Evolutionary conservation across 2,888 invertebrate genomes (phyloP).

Genomic region (Morpho achilles): DNA sequence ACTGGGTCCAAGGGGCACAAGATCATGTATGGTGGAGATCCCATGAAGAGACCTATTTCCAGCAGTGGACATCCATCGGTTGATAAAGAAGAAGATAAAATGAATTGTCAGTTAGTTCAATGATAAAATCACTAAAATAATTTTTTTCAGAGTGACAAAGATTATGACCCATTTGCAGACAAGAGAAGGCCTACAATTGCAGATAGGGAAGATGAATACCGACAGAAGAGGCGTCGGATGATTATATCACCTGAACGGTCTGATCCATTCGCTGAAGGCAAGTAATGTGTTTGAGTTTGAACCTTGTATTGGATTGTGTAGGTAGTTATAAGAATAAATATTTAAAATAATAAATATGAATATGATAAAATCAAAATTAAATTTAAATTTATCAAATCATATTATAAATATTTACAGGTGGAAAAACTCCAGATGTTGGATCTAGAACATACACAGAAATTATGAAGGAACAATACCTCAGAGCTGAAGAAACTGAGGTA

Average conservation of each 20-base stretch:
- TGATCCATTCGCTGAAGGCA: constrained; percentile 99
- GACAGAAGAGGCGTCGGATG: constrained; percentile 91
- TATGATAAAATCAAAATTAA: too few relatives aligned
- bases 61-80: too few relatives aligned
- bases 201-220: constrained; percentile 98
- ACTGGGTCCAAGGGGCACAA: too few relatives aligned
- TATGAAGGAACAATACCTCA: constrained; percentile 96
- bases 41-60: too few relatives aligned
- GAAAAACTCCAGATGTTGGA: constrained; percentile 97
- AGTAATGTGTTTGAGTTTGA: constrained; percentile 44
- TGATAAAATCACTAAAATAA: too few relatives aligned
- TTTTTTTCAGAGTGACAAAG: constrained; percentile 88
- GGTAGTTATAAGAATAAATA: too few relatives aligned
- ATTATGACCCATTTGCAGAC: constrained; percentile 96
- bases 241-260: constrained; percentile 97
- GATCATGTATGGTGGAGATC: too few relatives aligned
- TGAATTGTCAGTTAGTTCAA: too few relatives aligned
- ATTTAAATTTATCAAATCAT: too few relatives aligned
- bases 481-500: constrained; percentile 95
- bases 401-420: constrained; percentile 84
- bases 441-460: constrained; percentile 97
- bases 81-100: too few relatives aligned
- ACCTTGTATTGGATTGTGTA: too few relatives aligned
- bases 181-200: constrained; percentile 94
- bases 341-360: too few relatives aligned